These are phyloP conservation scores for Cantharis rustica DNA, from an alignment of 2,888 invertebrate species.

Conservation along the genomic window DNA sequence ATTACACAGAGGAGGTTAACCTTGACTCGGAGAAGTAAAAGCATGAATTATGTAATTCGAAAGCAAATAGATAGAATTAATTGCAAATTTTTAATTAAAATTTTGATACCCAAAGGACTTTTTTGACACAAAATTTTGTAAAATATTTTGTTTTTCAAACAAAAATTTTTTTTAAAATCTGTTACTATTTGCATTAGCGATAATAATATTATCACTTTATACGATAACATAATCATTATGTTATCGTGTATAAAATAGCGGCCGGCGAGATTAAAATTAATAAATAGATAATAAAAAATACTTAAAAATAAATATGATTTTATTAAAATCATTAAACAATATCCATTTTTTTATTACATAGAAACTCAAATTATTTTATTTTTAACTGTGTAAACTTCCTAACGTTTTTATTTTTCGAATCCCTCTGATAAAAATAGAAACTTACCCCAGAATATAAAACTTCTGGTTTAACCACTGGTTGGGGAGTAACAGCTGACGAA, in stretches of 20 bases:
- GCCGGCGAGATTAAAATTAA: too few relatives aligned
- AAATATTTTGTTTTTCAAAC: not conserved
- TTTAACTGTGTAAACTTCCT: too few relatives aligned
- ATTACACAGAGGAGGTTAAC: not conserved
- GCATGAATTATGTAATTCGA: not conserved
- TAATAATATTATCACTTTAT: too few relatives aligned
- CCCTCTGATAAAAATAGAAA: conserved; percentile 29
- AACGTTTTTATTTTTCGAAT: too few relatives aligned
- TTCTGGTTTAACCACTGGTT: conserved; percentile 71
- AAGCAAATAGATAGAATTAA: not conserved
- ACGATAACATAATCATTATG: too few relatives aligned
- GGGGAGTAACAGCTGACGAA: conserved; percentile 60
- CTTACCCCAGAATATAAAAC: conserved; percentile 80
- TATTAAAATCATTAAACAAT: too few relatives aligned
- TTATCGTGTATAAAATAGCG: too few relatives aligned
- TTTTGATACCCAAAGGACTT: not conserved
- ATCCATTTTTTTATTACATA: too few relatives aligned
- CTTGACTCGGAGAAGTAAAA: not conserved
- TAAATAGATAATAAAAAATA: too few relatives aligned
- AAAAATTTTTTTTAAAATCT: not conserved
- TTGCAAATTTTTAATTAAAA: not conserved
- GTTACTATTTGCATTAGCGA: not conserved
- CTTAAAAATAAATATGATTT: too few relatives aligned
- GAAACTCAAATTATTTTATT: too few relatives aligned
- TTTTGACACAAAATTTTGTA: too few relatives aligned